Conservation (phyloP, 2,888 invertebrate species). For the Caenorhabditis panamensis region DNA sequence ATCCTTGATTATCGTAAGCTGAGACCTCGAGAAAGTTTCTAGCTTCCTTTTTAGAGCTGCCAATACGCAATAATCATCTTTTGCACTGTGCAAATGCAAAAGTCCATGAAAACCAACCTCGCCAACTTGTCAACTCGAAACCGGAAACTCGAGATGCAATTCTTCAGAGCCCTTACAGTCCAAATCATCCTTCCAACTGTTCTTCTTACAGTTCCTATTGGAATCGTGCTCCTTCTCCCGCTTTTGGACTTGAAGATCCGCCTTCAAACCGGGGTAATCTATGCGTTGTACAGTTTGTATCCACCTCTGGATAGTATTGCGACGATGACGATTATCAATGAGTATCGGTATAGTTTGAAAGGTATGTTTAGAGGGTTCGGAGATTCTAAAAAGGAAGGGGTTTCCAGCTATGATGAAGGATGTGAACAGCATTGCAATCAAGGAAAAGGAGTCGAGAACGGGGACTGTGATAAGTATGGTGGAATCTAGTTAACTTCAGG, state of each 20-base stretch:
- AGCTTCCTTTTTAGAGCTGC: neutral
- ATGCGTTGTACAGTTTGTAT: neutral
- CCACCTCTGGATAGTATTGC: neutral
- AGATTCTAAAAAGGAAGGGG: neutral
- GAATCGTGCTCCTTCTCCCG: neutral
- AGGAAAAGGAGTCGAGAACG: no score
- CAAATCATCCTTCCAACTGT: neutral
- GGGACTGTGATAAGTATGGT: no score
- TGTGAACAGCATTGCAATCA: no score
- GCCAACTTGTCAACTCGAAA: neutral
- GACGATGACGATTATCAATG: neutral
- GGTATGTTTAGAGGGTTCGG: neutral
- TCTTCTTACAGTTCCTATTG: neutral
- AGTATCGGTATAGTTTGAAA: neutral
- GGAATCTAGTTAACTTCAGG: no score
- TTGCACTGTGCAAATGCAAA: neutral
- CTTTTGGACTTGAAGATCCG: neutral
- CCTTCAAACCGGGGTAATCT: neutral
- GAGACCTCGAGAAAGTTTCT: neutral
- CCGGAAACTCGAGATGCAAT: slow-evolving; percentile 18
- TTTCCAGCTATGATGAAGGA: neutral
- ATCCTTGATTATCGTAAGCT: neutral
- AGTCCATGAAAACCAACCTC: neutral
- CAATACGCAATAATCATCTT: neutral
- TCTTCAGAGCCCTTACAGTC: slow-evolving; percentile 9